A percentile compares a stretch with the other conserved stretches of the same genome.
Conservation (phyloP, 2,113 vertebrate genomes). For the Odobenus rosmarus region DNA sequence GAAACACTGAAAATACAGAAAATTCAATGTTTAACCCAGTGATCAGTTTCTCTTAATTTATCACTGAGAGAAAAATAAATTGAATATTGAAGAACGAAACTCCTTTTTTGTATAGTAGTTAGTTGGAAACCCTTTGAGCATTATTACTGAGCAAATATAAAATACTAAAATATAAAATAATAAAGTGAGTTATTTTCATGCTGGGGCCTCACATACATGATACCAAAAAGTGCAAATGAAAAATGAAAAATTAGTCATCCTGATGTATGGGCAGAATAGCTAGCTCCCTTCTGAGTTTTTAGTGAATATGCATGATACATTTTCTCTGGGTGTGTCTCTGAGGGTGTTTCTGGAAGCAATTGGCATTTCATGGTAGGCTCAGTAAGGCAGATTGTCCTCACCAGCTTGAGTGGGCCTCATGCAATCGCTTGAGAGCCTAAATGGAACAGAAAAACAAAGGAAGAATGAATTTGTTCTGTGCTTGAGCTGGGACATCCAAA, state of each 20-base stretch:
- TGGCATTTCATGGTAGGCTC: neutral
- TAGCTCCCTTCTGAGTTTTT: neutral
- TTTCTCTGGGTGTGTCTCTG: neutral
- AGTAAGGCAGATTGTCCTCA: neutral
- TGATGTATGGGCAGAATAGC: neutral
- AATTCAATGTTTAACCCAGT: slow-evolving; percentile 57
- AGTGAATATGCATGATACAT: neutral
- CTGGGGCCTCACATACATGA: neutral
- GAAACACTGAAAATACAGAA: slow-evolving; percentile 69
- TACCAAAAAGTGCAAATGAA: neutral
- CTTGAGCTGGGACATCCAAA: neutral
- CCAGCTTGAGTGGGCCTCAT: neutral
- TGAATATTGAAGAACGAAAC: slow-evolving; percentile 52
- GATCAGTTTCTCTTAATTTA: slow-evolving; percentile 62
- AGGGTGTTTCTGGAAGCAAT: neutral
- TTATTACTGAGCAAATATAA: neutral
- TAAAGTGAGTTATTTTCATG: neutral
- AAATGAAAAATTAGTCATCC: neutral
- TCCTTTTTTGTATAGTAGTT: slow-evolving; percentile 28
- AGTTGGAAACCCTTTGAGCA: slow-evolving; percentile 50
- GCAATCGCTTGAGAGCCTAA: too few species aligned
- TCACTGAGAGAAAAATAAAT: slow-evolving; percentile 69
- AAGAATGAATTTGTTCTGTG: neutral
- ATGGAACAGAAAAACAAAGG: neutral
- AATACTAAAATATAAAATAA: neutral